Evolutionary conservation across 2,888 invertebrate species (phyloP), one percentile per base, ranked within the genome.

Genomic region (Crepidodera aurea): DNA sequence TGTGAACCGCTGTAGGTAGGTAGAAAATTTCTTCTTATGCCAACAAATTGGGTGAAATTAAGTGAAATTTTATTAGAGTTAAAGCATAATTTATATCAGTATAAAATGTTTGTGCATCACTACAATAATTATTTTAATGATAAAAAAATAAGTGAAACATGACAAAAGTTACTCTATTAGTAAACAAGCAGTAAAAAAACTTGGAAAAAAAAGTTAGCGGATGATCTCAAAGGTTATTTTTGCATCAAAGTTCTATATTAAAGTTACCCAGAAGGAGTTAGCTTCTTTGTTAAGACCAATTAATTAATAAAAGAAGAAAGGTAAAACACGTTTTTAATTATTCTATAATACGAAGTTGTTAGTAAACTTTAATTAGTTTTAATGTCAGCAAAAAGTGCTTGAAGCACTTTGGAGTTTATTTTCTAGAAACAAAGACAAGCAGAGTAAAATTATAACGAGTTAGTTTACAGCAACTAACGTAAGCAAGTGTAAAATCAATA

Each of bases 311-410:
- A 39, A 27, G 25, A 5, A 29, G 18, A 44, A 44, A 44, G 25
- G 42, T 29, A n/a, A 18, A 44, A 44, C 27, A 32, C 16, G 42
- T 55, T 55, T 44, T 44, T 44, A 55, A 44, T 55, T 44, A 44
- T 51, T 55, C 29, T 19, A 18, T 42, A 55, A 27, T 32, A 44
- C 42, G 27, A 42, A 44, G 29, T 16, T 44, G 42, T 54, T 27
- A 54, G 16, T 54, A 54, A 32, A 44, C 29, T 42, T 55, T 55
- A 55, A 55, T 55, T 55, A 55, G 54, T 55, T 55, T 55, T 55
- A 44, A 55, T 55, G 54, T 55, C 42, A 8, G 12, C 42, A 29
- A 18, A 8, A 55, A 32, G 10, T 18, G 54, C 54, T 44, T 27
- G 7, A 27, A 32, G 55, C 44, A 54, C 19, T 55, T 55, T 32